Evolutionary conservation across 30 jellyfish, hydroid and myxozoan genomes (phyloP).

Genomic region (Chrysaora quinquecirrha): DNA sequence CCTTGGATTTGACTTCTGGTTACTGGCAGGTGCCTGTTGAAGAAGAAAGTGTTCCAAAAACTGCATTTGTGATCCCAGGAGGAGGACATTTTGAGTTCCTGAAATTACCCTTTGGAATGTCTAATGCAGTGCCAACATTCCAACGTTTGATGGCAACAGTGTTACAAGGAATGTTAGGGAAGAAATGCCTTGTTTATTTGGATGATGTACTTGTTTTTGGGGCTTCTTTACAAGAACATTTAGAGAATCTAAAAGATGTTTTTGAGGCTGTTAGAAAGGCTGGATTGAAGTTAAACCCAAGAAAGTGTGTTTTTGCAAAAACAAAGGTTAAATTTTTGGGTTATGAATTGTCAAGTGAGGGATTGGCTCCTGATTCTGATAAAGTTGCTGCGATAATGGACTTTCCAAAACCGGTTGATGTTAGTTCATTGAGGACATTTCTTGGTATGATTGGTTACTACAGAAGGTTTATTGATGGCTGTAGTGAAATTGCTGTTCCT

Average conservation of each 20-base stretch:
- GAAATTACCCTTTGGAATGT: neutral
- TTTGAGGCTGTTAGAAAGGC: constrained; percentile 2
- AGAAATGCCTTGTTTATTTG: constrained; percentile 11
- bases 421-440: neutral
- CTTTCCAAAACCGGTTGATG: neutral
- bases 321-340: constrained; percentile 7
- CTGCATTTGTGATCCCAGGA: constrained; percentile 32
- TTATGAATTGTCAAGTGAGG: neutral
- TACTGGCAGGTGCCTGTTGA: neutral
- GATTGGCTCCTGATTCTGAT: constrained; percentile 13
- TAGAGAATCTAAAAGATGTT: constrained; percentile 2
- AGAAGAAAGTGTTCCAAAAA: neutral
- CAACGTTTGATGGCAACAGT: constrained; percentile 12
- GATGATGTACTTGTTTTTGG: constrained; percentile 38
- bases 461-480: neutral
- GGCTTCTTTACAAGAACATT: constrained; percentile 1
- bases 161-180: neutral
- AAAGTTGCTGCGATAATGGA: neutral
- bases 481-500: neutral
- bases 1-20: neutral
- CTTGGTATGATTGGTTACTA: neutral
- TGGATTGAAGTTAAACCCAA: neutral
- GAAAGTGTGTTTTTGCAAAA: neutral
- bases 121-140: constrained; percentile 6
- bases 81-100: neutral